Conservation (phyloP, 2,113 vertebrate genomes). For the Chamaetylas fuelleborni region DNA sequence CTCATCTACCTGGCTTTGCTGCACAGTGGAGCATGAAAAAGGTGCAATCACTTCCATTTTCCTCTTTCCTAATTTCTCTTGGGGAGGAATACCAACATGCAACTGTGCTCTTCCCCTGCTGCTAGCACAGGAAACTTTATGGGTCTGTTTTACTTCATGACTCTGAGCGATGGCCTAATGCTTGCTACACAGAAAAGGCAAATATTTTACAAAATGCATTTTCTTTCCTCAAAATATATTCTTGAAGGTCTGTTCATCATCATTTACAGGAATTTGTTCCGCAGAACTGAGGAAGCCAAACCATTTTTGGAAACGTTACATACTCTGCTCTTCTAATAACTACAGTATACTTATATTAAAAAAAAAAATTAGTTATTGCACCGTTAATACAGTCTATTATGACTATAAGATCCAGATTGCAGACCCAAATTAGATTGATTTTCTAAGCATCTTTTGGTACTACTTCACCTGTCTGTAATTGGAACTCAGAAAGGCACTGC, state of each 20-base stretch:
- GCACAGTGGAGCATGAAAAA: background rate
- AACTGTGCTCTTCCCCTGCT: background rate
- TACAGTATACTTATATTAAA: background rate
- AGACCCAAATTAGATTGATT: background rate
- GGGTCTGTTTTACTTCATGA: background rate
- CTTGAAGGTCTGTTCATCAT: background rate
- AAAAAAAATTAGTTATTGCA: background rate
- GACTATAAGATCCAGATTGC: background rate
- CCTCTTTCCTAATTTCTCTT: background rate
- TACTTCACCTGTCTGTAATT: background rate
- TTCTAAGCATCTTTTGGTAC: background rate
- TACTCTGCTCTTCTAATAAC: background rate
- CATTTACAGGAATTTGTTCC: background rate
- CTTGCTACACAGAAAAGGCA: background rate
- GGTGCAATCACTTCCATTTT: background rate
- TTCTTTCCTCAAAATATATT: background rate
- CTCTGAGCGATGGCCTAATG: rapidly evolving
- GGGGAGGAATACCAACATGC: background rate
- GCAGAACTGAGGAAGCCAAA: background rate
- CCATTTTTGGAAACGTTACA: background rate
- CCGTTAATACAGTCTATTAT: background rate
- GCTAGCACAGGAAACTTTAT: background rate
- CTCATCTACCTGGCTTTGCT: background rate
- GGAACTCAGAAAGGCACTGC: background rate
- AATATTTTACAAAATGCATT: background rate